Evolutionary conservation across 2,797 vertebrate species (phyloP), one percentile per base, ranked within the genome.

Genomic region (Alfaro cultratus): DNA sequence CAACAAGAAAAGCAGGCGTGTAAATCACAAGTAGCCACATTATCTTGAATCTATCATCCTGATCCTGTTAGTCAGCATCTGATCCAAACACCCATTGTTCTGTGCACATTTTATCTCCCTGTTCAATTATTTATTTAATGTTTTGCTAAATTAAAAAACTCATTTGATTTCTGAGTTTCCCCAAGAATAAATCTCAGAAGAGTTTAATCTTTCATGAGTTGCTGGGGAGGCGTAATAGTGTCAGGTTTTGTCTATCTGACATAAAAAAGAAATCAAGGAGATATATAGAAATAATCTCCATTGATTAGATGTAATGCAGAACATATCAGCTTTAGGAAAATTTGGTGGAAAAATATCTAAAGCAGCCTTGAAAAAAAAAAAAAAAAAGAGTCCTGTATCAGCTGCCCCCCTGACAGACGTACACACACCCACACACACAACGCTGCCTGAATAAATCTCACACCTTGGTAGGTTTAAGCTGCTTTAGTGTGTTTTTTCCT

Each of bases 391-490:
- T 36, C 15, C 67, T 34, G 57, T 77, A 88, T 86, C 77, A 83
- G 79, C 78, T 62, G 75, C 84, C 79, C 53, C 51, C 75, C 51
- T 68, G 29, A 67, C 78, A 85, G 55, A 90, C 80, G 82, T 73
- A 39, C 64, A 87, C 77, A 88, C 80, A 51, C 75, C 77, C 78
- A 43, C 80, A 4, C 76, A 46, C 72, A 81, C 83, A 81, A 81
- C 77, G 77, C 43, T 31, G 76, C 80, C 78, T 83, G 78, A 90
- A 92, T 93, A 90, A 89, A 92, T 90, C 89, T 87, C 84, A 89
- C 88, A 93, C 89, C 88, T 90, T 92, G 86, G 76, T 87, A 67
- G 83, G 79, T 89, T 89, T 92, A 91, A 93, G 89, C 89, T 87
- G 87, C 80, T 89, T 76, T 73, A 82, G 80, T 88, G 77, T 80